These are phyloP conservation scores for Eunapius fragilis DNA, from an alignment of 37 sponge, comb jelly and placozoan genomes.

Conservation along the genomic window DNA sequence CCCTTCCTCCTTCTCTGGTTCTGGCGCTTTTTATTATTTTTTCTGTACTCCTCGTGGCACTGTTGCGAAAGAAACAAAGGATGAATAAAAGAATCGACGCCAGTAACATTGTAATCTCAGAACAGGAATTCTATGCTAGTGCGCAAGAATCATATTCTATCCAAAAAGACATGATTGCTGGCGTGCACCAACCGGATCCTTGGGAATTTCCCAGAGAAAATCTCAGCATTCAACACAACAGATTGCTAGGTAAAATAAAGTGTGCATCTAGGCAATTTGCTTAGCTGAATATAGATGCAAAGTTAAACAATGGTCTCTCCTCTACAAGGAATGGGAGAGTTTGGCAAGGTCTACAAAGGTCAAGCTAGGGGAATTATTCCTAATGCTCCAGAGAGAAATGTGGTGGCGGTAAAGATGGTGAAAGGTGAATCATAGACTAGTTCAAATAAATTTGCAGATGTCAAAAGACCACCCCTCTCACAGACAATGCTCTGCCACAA, in stretches of 20 bases:
- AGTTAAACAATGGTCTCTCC: not conserved
- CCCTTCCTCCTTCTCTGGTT: not conserved
- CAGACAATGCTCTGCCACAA: constrained; percentile 33
- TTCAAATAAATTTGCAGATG: too few relatives aligned
- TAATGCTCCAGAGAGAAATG: constrained; percentile 6
- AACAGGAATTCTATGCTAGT: not conserved
- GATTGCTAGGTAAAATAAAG: not conserved
- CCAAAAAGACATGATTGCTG: not conserved
- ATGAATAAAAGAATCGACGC: not conserved
- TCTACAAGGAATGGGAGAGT: constrained; percentile 20
- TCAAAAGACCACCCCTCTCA: too few relatives aligned
- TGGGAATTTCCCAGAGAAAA: not conserved
- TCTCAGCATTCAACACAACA: not conserved
- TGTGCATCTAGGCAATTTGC: not conserved
- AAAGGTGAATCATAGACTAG: constrained; percentile 6
- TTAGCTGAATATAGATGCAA: not conserved
- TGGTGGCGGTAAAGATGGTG: constrained; percentile 18
- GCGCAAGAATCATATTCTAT: not conserved
- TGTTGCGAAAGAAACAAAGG: not conserved
- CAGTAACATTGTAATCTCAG: not conserved
- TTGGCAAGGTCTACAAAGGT: constrained; percentile 36
- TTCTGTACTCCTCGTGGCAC: not conserved
- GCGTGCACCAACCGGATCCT: not conserved
- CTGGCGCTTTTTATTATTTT: not conserved
- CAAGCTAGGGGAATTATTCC: constrained; percentile 18